Evolutionary conservation across 2,113 vertebrate genomes (phyloP).

Genomic region (Gymnarchus niloticus): DNA sequence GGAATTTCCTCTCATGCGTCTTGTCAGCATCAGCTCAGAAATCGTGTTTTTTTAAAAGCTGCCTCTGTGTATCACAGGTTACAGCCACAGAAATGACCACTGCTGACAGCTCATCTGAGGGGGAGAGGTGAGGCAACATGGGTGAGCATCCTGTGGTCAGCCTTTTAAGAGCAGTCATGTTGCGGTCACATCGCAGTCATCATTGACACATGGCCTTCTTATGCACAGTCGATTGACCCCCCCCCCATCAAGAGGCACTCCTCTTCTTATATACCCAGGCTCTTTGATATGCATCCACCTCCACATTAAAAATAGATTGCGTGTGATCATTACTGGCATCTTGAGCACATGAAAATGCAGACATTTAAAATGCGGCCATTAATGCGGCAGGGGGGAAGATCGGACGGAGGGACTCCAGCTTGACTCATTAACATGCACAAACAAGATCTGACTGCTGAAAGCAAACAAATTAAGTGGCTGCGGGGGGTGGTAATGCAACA

Average conservation of each 20-base stretch:
- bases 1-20: no score
- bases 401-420: constrained; percentile 49
- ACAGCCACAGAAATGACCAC: neutral
- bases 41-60: neutral
- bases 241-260: neutral
- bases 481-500: constrained; percentile 45
- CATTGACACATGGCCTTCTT: neutral
- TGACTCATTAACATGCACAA: constrained; percentile 65
- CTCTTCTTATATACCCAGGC: constrained; percentile 43
- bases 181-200: no score
- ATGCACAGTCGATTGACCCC: constrained; percentile 9
- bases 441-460: constrained; percentile 68
- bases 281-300: constrained; percentile 61
- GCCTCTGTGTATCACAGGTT: neutral
- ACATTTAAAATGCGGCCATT: constrained; percentile 48
- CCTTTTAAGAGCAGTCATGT: constrained; percentile 28
- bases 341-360: constrained; percentile 38
- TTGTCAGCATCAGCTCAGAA: neutral
- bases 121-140: neutral
- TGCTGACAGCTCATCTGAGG: neutral
- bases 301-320: constrained; percentile 71
- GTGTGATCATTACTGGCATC: constrained; percentile 67
- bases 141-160: constrained; percentile 30
- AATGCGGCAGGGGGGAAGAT: constrained; percentile 40
- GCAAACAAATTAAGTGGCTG: constrained; percentile 60